Conservation (phyloP, 2,888 invertebrate genomes). For the Leptopilina myrica region DNA sequence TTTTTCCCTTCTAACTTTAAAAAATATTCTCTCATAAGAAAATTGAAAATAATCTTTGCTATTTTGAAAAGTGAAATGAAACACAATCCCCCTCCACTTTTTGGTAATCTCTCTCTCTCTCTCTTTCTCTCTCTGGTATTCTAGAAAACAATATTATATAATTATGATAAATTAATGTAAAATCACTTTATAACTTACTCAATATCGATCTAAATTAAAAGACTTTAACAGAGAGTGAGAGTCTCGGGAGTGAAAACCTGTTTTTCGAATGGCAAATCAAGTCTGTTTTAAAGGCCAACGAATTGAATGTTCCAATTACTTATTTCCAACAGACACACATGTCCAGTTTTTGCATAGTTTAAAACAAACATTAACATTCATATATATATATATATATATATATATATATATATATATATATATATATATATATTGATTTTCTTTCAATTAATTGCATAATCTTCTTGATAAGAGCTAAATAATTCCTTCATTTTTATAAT, state of each 20-base stretch:
- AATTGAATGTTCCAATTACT: constrained; percentile 45
- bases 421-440: too few relatives aligned
- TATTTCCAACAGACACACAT: constrained; percentile 39
- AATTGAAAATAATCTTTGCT: too few relatives aligned
- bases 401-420: too few relatives aligned
- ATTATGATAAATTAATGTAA: background rate
- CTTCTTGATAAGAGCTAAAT: background rate
- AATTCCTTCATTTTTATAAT: background rate
- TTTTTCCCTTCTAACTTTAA: too few relatives aligned
- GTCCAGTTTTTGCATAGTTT: background rate
- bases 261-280: constrained; percentile 53
- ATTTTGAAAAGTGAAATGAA: too few relatives aligned
- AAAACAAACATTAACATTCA: too few relatives aligned
- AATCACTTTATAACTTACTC: background rate
- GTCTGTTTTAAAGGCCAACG: constrained; percentile 46
- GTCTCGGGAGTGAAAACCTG: constrained; percentile 64
- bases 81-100: too few relatives aligned
- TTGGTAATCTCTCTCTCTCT: too few relatives aligned
- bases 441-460: constrained; percentile 1
- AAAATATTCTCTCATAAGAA: too few relatives aligned
- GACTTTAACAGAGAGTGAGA: constrained; percentile 62
- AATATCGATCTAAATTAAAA: constrained; percentile 59
- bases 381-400: too few relatives aligned
- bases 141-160: too few relatives aligned
- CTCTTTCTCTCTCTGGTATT: too few relatives aligned